Evolutionary conservation across 2,888 invertebrate genomes (phyloP).

Genomic region (Camponotus fellah): DNA sequence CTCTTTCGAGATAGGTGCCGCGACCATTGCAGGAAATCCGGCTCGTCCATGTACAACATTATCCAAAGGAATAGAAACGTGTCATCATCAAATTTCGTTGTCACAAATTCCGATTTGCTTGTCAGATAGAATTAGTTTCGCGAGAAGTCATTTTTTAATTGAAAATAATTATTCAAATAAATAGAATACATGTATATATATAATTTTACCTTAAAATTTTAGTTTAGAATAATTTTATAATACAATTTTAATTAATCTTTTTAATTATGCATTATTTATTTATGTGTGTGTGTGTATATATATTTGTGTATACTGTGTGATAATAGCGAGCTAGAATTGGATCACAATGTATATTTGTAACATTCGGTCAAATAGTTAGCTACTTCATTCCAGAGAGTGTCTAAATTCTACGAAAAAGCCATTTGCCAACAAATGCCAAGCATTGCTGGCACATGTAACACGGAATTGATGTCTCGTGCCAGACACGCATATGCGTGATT

Average conservation of each 20-base stretch:
- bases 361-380: constrained; percentile 17
- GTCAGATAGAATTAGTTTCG: not conserved
- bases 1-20: constrained; percentile 31
- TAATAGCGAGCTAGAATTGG: not conserved
- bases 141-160: not conserved
- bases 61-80: constrained; percentile 11
- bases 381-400: not conserved
- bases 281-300: not conserved
- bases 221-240: not conserved
- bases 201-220: not conserved
- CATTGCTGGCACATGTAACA: constrained; percentile 47
- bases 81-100: constrained; percentile 12
- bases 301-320: not conserved
- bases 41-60: constrained; percentile 36
- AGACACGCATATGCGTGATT: constrained; percentile 56
- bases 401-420: constrained; percentile 40
- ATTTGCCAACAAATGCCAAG: constrained; percentile 41
- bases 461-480: constrained; percentile 58
- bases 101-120: constrained; percentile 18
- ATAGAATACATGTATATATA: not conserved
- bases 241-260: not conserved
- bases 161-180: not conserved
- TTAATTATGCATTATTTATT: not conserved
- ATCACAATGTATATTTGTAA: not conserved
- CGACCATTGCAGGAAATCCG: constrained; percentile 62